Conservation (phyloP, 2,113 vertebrate genomes). For the Catagonus wagneri region DNA sequence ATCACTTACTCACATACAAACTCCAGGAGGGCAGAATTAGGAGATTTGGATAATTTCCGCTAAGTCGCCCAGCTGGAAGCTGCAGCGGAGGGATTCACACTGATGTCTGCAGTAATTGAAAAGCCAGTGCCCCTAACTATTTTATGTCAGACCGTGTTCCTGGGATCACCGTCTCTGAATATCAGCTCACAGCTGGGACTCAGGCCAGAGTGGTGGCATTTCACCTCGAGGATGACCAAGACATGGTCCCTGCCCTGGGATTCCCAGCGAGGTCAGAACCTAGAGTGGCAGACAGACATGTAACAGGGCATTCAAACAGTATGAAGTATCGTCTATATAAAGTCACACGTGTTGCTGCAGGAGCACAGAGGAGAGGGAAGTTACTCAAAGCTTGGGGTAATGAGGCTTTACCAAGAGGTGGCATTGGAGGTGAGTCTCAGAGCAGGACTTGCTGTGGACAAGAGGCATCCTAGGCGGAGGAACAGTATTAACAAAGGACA, state of each 20-base stretch:
- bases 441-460: background rate
- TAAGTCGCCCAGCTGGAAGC: background rate
- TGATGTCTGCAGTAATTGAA: background rate
- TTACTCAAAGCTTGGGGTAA: too few relatives aligned
- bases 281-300: background rate
- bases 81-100: background rate
- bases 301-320: background rate
- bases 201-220: background rate
- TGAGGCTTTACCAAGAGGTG: background rate
- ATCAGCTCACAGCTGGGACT: background rate
- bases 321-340: accelerated
- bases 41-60: background rate
- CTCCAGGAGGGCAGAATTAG: background rate
- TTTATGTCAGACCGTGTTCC: background rate
- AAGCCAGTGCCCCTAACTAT: background rate
- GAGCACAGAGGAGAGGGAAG: background rate
- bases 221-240: background rate
- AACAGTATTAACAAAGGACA: accelerated
- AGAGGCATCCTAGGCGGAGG: background rate
- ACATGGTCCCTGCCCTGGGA: background rate
- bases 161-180: background rate
- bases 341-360: background rate
- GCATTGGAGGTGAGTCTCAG: background rate
- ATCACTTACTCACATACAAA: background rate
- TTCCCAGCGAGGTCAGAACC: background rate